A percentile compares a stretch with the other conserved stretches of the same genome.
Conservation (phyloP, 2,113 vertebrate species). For the Myocastor coypus region DNA sequence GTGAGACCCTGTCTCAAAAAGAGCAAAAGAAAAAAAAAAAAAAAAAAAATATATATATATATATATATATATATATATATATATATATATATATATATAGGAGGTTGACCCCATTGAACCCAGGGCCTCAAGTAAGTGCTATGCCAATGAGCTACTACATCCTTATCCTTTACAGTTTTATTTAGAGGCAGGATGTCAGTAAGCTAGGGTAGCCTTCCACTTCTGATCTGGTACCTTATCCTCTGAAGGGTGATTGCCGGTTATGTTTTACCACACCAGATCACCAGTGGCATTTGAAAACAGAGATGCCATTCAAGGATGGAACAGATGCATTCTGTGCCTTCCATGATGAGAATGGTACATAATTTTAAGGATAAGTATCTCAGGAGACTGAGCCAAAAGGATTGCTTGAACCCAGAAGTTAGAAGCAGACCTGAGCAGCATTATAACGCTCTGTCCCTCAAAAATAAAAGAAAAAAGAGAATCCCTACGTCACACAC, state of each 20-base stretch:
- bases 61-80: no score
- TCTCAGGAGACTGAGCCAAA: neutral
- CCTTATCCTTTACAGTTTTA: neutral
- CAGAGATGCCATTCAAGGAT: neutral
- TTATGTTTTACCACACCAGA: neutral
- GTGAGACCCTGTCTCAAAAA: no score
- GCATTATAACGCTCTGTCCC: neutral
- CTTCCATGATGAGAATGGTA: neutral
- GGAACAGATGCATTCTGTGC: neutral
- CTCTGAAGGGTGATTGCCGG: neutral
- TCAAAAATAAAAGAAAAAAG: neutral
- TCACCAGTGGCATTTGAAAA: neutral
- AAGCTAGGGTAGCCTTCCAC: neutral
- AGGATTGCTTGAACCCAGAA: neutral
- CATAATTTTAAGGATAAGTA: neutral
- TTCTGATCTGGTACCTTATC: neutral
- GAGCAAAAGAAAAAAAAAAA: no score
- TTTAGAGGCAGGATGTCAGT: neutral
- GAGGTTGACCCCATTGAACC: no score
- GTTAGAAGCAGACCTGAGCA: neutral
- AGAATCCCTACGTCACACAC: neutral
- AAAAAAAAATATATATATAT: no score
- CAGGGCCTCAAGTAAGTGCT: neutral
- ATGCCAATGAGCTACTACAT: neutral
- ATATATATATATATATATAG: no score